These are phyloP conservation scores for Hedychridium roseum DNA, from an alignment of 2,888 invertebrate genomes.

Conservation along the genomic window DNA sequence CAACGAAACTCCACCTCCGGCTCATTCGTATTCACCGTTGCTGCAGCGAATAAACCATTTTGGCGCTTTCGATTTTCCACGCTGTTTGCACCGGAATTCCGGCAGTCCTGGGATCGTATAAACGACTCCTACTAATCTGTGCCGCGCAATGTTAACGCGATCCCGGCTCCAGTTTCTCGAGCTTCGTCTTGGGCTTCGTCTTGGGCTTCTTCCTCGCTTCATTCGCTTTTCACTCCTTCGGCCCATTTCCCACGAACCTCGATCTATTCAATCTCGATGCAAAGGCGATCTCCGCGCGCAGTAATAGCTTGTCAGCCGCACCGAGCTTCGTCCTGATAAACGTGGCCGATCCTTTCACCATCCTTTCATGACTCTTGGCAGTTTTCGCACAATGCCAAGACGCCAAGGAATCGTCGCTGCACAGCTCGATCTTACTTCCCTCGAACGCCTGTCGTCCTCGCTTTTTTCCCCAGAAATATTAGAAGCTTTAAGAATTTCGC, in stretches of 20 bases:
- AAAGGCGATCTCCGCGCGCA: slow-evolving; percentile 44
- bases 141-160: slow-evolving; percentile 27
- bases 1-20: no score
- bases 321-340: slow-evolving; percentile 41
- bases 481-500: slow-evolving; percentile 36
- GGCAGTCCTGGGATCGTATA: no score
- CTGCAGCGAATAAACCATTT: no score
- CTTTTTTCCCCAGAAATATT: no score
- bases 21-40: no score
- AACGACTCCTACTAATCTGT: no score
- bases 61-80: slow-evolving; percentile 12
- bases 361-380: no score
- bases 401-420: no score
- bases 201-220: slow-evolving; percentile 10
- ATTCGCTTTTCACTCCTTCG: slow-evolving; percentile 7
- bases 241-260: slow-evolving; percentile 34
- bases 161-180: slow-evolving; percentile 18
- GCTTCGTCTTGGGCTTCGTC: slow-evolving; percentile 11
- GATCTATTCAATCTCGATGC: slow-evolving; percentile 47
- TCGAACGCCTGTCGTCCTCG: no score
- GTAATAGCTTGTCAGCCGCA: slow-evolving; percentile 48
- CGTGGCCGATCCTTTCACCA: no score
- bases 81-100: slow-evolving; percentile 7
- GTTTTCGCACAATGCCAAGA: no score
- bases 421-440: no score